Conservation (phyloP, 92 coral and sea anemone species). For the Parazoanthus swiftii region DNA sequence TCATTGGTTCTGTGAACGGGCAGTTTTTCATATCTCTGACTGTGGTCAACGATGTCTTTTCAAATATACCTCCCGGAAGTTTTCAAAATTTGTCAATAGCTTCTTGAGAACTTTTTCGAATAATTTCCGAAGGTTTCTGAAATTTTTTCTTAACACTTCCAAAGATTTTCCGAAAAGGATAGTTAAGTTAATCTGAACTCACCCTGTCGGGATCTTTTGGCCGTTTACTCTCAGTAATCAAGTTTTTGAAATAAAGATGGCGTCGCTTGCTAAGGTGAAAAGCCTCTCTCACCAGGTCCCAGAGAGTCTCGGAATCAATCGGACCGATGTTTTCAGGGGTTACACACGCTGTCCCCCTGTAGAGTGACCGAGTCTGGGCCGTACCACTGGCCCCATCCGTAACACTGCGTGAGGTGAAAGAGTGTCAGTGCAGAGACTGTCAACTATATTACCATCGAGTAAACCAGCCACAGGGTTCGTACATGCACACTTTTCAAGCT, state of each 20-base stretch:
- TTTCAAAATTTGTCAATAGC: too few relatives aligned
- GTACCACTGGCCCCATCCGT: conserved; percentile 8
- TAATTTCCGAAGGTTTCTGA: too few relatives aligned
- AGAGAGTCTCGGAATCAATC: conserved; percentile 56
- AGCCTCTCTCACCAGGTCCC: conserved; percentile 71
- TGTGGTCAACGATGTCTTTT: too few relatives aligned
- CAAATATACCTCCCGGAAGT: too few relatives aligned
- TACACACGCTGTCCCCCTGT: conserved; percentile 40
- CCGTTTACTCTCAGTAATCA: conserved; percentile 13
- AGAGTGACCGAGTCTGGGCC: not conserved
- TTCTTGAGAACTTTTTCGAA: too few relatives aligned
- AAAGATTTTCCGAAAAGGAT: not conserved
- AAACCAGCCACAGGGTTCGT: too few relatives aligned
- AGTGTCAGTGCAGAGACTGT: not conserved
- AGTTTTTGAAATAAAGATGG: conserved; percentile 47
- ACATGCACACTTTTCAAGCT: too few relatives aligned
- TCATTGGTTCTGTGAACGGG: too few relatives aligned
- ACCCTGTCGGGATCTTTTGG: conserved; percentile 57
- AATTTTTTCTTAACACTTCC: not conserved
- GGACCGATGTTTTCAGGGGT: conserved; percentile 68
- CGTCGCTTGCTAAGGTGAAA: conserved; percentile 60
- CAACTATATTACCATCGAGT: not conserved
- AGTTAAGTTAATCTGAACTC: not conserved
- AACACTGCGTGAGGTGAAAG: not conserved
- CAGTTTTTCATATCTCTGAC: too few relatives aligned